A percentile compares a stretch with the other conserved stretches of the same genome.
phyloP scores from a whole-genome alignment of 2,888 invertebrate genomes.

The Hirtodrosophila trivittata region DNA sequence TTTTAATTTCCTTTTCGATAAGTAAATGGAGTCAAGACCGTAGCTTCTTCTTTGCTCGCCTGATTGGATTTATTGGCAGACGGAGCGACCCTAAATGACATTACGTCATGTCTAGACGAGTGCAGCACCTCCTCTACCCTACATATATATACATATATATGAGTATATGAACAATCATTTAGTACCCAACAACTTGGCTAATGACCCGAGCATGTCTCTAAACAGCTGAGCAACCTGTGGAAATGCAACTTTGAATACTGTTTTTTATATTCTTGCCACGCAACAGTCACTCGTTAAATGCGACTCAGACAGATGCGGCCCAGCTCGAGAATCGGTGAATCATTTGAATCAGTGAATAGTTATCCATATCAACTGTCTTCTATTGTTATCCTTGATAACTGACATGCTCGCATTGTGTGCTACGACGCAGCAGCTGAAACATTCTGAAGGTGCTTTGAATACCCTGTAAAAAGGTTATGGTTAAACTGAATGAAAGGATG shows the following conservation, averaged over 20 bases:
- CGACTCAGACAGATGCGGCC: slow-evolving; percentile 53
- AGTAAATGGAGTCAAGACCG: slow-evolving; percentile 29
- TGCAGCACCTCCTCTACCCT: slow-evolving; percentile 8
- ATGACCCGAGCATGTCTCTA: slow-evolving; percentile 26
- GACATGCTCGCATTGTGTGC: slow-evolving; percentile 6
- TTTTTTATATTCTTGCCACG: slow-evolving; percentile 8
- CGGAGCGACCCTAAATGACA: slow-evolving; percentile 66
- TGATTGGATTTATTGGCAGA: slow-evolving; percentile 74
- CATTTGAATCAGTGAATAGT: slow-evolving; percentile 25
- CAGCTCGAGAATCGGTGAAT: slow-evolving; percentile 2
- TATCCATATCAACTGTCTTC: neutral
- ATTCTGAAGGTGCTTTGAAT: neutral
- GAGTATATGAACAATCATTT: slow-evolving; percentile 10
- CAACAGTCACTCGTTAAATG: slow-evolving; percentile 43
- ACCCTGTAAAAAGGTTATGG: too few species aligned
- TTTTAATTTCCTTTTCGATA: slow-evolving; percentile 67
- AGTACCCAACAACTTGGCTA: slow-evolving; percentile 5
- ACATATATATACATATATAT: too few species aligned
- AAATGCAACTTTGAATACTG: slow-evolving; percentile 21
- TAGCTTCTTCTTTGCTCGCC: slow-evolving; percentile 15
- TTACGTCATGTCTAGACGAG: slow-evolving; percentile 69
- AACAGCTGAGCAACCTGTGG: slow-evolving; percentile 13
- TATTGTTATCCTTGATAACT: slow-evolving; percentile 5
- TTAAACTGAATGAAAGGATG: too few species aligned
- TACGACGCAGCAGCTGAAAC: slow-evolving; percentile 17